These are phyloP conservation scores for Lethocerus indicus DNA, from an alignment of 1,140 invertebrate species.

Conservation along the genomic window DNA sequence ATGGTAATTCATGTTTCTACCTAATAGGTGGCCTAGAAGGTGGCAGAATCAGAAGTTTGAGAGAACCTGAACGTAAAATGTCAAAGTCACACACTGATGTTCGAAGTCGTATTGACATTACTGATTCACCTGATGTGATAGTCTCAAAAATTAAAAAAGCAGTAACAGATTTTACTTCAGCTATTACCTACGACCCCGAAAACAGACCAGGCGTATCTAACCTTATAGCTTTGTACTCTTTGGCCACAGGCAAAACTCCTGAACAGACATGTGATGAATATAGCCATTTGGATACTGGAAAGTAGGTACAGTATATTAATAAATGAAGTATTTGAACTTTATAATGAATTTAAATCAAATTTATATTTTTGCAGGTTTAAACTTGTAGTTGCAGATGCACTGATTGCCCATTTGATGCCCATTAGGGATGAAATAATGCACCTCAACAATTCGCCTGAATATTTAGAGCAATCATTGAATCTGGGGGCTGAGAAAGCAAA, in stretches of 20 bases:
- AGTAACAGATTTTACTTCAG: conserved; percentile 76
- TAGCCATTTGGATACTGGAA: conserved; percentile 48
- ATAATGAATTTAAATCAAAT: conserved; percentile 1
- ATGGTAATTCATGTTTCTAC: too few relatives aligned
- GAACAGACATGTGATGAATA: conserved; percentile 55
- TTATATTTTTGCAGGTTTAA: conserved; percentile 45
- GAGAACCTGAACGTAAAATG: conserved; percentile 86
- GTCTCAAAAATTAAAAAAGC: conserved; percentile 71
- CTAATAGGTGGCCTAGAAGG: too few relatives aligned
- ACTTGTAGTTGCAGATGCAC: conserved; percentile 47
- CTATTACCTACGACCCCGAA: conserved; percentile 61
- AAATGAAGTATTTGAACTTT: not conserved
- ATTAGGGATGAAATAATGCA: conserved; percentile 43
- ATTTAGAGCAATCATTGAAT: conserved; percentile 47
- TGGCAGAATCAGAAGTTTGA: conserved; percentile 53
- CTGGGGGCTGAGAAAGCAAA: conserved; percentile 50
- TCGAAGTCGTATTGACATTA: conserved; percentile 62
- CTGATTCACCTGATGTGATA: conserved; percentile 62
- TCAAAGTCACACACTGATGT: conserved; percentile 81
- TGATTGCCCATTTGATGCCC: conserved; percentile 53
- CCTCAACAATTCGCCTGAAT: conserved; percentile 37
- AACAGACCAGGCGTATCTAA: conserved; percentile 75
- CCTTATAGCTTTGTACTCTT: conserved; percentile 68
- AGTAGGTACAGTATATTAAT: conserved; percentile 26
- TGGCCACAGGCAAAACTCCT: conserved; percentile 45